A percentile compares a stretch with the other conserved stretches of the same genome.
Conservation (phyloP, 2,113 vertebrate genomes). For the Sinocyclocheilus rhinocerous region DNA sequence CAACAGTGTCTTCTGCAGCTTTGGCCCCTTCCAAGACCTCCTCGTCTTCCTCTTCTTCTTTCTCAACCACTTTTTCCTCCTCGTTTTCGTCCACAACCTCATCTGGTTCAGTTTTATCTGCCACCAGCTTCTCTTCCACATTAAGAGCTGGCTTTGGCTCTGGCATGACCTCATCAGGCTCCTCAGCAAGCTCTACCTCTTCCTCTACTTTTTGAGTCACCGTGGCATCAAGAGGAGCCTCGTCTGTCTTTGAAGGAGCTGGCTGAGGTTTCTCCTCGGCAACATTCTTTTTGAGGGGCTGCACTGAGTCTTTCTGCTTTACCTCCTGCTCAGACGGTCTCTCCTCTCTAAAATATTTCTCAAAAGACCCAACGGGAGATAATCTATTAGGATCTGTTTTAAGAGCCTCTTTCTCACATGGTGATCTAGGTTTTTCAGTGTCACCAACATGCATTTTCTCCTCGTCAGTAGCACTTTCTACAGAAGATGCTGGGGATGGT, state of each 20-base stretch:
- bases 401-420: slow-evolving; percentile 52
- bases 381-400: slow-evolving; percentile 42
- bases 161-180: slow-evolving; percentile 70
- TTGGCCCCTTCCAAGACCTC: slow-evolving; percentile 56
- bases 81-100: slow-evolving; percentile 12
- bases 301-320: slow-evolving; percentile 18
- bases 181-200: slow-evolving; percentile 68
- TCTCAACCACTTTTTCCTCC: slow-evolving; percentile 23
- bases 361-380: slow-evolving; percentile 43
- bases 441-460: slow-evolving; percentile 72
- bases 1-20: slow-evolving; percentile 69
- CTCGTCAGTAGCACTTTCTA: slow-evolving; percentile 78
- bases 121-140: slow-evolving; percentile 27
- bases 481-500: slow-evolving; percentile 75
- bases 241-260: slow-evolving; percentile 32
- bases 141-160: slow-evolving; percentile 54
- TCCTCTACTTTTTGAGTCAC: slow-evolving; percentile 69
- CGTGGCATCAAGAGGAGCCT: slow-evolving; percentile 54
- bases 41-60: slow-evolving; percentile 35
- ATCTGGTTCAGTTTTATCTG: background rate
- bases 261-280: slow-evolving; percentile 25
- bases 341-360: slow-evolving; percentile 43
- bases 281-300: slow-evolving; percentile 24
- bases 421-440: slow-evolving; percentile 70
- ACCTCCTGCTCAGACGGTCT: slow-evolving; percentile 29